Conservation (phyloP, 2,113 vertebrate genomes). For the Orientallactaga bullata region DNA sequence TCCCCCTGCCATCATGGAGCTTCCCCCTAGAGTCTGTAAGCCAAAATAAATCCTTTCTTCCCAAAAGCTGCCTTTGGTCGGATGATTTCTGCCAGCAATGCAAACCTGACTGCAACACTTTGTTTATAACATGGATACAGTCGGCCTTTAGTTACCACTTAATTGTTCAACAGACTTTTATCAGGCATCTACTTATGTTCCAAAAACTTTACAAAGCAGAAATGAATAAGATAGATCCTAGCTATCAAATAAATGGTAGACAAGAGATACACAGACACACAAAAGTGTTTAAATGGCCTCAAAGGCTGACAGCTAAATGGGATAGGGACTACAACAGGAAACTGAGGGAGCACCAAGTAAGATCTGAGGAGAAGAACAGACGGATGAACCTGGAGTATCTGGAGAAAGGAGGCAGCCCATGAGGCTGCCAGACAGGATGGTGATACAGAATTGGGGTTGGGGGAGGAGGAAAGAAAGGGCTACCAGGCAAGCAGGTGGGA, state of each 20-base stretch:
- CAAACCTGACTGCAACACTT: background rate
- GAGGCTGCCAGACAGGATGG: fast-evolving
- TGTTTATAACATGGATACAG: background rate
- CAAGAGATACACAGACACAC: background rate
- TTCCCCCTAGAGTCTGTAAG: no score
- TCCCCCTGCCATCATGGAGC: no score
- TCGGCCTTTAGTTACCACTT: background rate
- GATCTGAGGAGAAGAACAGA: background rate
- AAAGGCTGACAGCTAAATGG: background rate
- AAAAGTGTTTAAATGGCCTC: background rate
- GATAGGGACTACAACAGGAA: background rate
- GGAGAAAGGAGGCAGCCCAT: background rate
- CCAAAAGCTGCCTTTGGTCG: no score
- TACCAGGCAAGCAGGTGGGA: background rate
- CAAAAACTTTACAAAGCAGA: background rate
- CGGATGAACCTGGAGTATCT: background rate
- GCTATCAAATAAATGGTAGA: background rate
- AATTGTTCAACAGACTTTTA: background rate
- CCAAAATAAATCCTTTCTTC: no score
- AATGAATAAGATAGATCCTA: background rate
- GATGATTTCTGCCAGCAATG: no score
- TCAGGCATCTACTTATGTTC: background rate
- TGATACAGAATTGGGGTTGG: background rate
- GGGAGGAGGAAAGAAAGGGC: background rate
- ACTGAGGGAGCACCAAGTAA: background rate